Evolutionary conservation across 2,797 vertebrate species (phyloP).

Genomic region (Anableps anableps): DNA sequence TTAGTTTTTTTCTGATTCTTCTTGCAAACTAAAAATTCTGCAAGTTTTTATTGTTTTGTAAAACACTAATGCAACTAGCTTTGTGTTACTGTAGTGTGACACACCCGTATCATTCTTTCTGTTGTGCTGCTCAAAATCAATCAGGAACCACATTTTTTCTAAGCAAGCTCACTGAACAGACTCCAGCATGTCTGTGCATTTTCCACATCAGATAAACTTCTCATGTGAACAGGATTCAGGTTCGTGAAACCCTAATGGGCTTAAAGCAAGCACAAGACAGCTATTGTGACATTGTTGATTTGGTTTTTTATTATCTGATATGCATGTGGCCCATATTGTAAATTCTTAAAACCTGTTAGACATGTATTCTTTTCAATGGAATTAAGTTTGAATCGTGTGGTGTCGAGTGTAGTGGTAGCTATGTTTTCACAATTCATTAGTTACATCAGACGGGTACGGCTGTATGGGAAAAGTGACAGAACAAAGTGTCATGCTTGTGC

Average conservation of each 20-base stretch:
- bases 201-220: background rate
- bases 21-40: background rate
- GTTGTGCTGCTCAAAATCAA: background rate
- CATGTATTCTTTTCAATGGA: background rate
- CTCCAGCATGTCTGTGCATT: conserved; percentile 15
- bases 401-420: too few species aligned
- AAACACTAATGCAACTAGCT: background rate
- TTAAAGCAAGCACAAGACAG: background rate
- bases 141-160: background rate
- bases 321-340: background rate
- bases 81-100: background rate
- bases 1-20: background rate
- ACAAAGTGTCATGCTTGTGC: background rate
- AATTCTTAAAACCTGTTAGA: background rate
- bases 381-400: too few species aligned
- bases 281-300: background rate
- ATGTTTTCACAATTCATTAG: too few species aligned
- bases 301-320: background rate
- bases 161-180: background rate
- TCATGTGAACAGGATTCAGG: background rate
- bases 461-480: background rate
- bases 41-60: background rate
- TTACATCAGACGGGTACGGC: background rate
- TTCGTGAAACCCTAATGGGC: background rate
- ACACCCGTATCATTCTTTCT: background rate